These are phyloP conservation scores for Oscheius sp. DNA, from an alignment of 2,888 invertebrate genomes.

Conservation along the genomic window DNA sequence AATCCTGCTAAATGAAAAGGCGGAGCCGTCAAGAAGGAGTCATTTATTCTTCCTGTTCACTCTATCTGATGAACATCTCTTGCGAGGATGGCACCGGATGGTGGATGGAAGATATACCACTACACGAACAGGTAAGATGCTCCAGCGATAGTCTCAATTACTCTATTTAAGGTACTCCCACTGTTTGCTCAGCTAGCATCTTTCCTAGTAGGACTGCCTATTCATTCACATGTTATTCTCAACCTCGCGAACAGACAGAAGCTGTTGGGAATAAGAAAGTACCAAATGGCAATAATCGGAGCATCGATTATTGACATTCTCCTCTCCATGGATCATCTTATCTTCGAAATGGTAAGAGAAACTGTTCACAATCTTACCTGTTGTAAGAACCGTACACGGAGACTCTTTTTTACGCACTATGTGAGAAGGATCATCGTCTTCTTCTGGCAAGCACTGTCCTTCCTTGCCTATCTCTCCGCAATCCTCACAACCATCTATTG, in stretches of 20 bases:
- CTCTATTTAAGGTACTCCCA: slow-evolving; percentile 15
- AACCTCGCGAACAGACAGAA: slow-evolving; percentile 4
- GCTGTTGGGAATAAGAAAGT: slow-evolving; percentile 15
- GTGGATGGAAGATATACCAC: slow-evolving; percentile 34
- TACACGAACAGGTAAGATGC: slow-evolving; percentile 18
- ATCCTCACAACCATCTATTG: slow-evolving; percentile 24
- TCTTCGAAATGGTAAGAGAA: slow-evolving; percentile 27
- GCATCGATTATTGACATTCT: slow-evolving; percentile 21
- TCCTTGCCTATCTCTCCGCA: slow-evolving; percentile 19
- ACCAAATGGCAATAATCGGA: slow-evolving; percentile 19
- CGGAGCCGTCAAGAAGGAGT: slow-evolving; percentile 18
- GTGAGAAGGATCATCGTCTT: slow-evolving; percentile 10
- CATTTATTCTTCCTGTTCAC: slow-evolving; percentile 12
- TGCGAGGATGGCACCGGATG: slow-evolving; percentile 27
- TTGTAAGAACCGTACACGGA: slow-evolving; percentile 19
- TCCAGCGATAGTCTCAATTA: neutral
- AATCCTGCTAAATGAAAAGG: slow-evolving; percentile 23
- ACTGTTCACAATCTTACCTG: neutral
- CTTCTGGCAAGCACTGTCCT: slow-evolving; percentile 24
- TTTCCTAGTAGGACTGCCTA: slow-evolving; percentile 17
- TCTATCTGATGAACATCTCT: slow-evolving; percentile 21
- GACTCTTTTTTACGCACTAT: slow-evolving; percentile 8
- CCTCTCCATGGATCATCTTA: slow-evolving; percentile 18
- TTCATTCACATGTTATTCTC: slow-evolving; percentile 17
- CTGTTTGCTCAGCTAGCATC: slow-evolving; percentile 25